Base-by-base conservation (phyloP, 2,888 invertebrate species). In the Resseliella maxima region DNA sequence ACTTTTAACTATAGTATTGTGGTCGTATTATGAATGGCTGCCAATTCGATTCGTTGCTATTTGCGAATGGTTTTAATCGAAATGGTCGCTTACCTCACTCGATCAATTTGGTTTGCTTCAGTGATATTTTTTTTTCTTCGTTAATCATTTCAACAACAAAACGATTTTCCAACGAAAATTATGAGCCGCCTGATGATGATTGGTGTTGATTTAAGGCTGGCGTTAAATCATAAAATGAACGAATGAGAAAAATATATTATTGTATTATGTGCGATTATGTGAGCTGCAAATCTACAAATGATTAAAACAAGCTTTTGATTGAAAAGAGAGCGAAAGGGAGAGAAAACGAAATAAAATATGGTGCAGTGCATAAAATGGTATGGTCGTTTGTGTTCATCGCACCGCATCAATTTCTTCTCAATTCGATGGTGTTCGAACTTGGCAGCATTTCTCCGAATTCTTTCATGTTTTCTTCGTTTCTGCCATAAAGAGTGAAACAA, bases 221-320 rank as follows among this genome's bases (percentile, higher is more conserved):
- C 59, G 59, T 72, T 72, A 72, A 31, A 72, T 72, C 72, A 72
- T 72, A 12, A 72, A 72, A 72, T 1, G 5, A 59, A 24, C 1
- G 24, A 1, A 2, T 24, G 24, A 24, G 5, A n/a, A 3, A 59
- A 24, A n/a, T 24, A 24, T 6, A 10, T 2, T 2, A 35, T 72
- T 27, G 72, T 31, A 72, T 72, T 72, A 72, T 72, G 72, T 72
- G 72, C 59, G 59, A 59, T 59, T 59, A 59, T 59, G 59, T 59
- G 59, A 72, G 72, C 72, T 35, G n/a, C 27, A 72, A 72, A 72
- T 72, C n/a, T 1, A 2, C 31, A 15, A 72, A 27, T 72, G 72
- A 72, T 72, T 31, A 72, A 72, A 72, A 2, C 21, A 8, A 41
- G 41, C 41, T 41, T 8, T 41, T 41, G 41, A 50, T 50, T 50